Evolutionary conservation across 1,140 invertebrate genomes (phyloP), one percentile per base, ranked within the genome.

Genomic region (Nomia melanderi): DNA sequence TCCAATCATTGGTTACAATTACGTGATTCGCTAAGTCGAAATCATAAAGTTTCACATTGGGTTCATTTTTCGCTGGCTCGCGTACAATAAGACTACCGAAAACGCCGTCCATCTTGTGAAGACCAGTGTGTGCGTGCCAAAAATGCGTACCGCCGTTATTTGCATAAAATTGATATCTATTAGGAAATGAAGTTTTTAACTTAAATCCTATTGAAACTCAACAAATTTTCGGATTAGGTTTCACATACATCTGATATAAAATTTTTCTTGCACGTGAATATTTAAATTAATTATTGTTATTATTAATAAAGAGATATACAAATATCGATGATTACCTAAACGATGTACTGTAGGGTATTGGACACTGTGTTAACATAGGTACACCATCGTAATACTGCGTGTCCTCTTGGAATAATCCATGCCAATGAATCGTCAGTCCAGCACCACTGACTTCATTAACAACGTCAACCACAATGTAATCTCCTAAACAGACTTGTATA

Each of bases 371-470:
- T 7, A 98, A 94, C 70, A 95, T 95, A 0, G 97, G 96, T 1
- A 98, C 97, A 0, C 97, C 97, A 84, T 98, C 98, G 94, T 97
- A 97, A 83, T 96, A 97, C 2, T 96, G 97, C 0, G 95, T 96
- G 3, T 94, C 95, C 69, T 92, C 92, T 89, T 97, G 96, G 85
- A 95, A 96, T 76, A 97, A 93, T 0, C 96, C 96, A 85, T 97
- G 96, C 97, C 97, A 98, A 89, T 98, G 98, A 8, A 98, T 95
- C 0, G 96, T 96, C 0, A 96, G 95, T 75, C 94, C 95, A 88
- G 96, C 95, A 8, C 95, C 95, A 83, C 95, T 92, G 82, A 98
- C 91, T 39, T 94, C 93, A 88, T 98, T 98, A 62, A 94, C 93
- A 6, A 98, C 95, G 88, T 98, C 96, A 0, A 98, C 95, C 1